Evolutionary conservation across 2,888 invertebrate species (phyloP).

Genomic region (Macrophya alboannulata): DNA sequence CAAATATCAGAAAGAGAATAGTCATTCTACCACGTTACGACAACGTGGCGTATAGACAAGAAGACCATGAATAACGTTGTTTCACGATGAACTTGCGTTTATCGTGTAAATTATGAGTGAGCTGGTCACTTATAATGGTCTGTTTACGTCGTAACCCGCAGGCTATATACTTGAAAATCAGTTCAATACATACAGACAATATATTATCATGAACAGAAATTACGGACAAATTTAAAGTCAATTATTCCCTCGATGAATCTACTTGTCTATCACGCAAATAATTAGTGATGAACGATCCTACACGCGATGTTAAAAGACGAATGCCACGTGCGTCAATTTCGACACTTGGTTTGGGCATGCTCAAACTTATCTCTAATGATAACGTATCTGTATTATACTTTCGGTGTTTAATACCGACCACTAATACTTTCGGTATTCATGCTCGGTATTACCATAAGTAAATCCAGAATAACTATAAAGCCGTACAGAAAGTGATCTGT

Average conservation of each 20-base stretch:
- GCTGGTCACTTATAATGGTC: background rate
- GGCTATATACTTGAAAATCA: too few relatives aligned
- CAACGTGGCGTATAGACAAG: background rate
- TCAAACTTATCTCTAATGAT: background rate
- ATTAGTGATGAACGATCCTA: background rate
- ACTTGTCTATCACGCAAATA: background rate
- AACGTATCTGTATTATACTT: background rate
- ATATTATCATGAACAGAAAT: too few relatives aligned
- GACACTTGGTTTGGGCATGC: background rate
- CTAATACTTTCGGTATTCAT: too few relatives aligned
- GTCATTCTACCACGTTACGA: background rate
- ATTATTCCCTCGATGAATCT: background rate
- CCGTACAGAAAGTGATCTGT: too few relatives aligned
- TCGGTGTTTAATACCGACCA: too few relatives aligned
- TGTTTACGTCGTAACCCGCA: background rate
- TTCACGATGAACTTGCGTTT: background rate
- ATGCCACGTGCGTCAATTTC: background rate
- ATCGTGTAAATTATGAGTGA: background rate
- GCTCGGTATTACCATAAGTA: too few relatives aligned
- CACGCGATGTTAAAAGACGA: background rate
- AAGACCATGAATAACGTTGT: background rate
- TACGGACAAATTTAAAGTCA: too few relatives aligned
- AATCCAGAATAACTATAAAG: too few relatives aligned
- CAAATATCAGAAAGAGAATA: background rate
- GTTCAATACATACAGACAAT: too few relatives aligned